Percentiles rank a stretch among this genome's conserved stretches.
Conservation (phyloP, 2,797 vertebrate species). For the Falco rusticolus region DNA sequence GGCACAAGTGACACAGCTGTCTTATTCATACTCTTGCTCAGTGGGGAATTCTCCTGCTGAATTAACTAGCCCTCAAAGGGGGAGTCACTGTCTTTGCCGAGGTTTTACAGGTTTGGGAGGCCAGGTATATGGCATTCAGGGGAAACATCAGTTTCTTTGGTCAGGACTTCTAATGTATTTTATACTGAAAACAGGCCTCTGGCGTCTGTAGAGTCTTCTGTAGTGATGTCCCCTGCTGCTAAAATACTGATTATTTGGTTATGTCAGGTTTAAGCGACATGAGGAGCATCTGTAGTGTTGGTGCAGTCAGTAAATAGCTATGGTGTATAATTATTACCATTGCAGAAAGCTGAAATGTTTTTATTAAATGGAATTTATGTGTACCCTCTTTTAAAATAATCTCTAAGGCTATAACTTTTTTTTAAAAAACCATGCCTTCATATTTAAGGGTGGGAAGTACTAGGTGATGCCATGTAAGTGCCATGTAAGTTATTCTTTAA, state of each 20-base stretch:
- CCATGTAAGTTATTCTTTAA: not conserved
- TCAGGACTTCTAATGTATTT: not conserved
- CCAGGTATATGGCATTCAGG: not conserved
- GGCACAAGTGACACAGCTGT: not conserved
- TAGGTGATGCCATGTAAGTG: not conserved
- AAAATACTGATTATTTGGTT: not conserved
- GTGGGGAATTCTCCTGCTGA: not conserved
- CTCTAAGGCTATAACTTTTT: not conserved
- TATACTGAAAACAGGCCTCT: not conserved
- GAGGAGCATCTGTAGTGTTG: not conserved
- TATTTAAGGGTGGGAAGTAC: not conserved
- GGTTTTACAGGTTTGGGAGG: not conserved
- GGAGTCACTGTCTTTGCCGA: not conserved
- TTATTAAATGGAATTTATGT: not conserved
- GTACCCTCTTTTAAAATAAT: not conserved
- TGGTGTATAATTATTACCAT: not conserved
- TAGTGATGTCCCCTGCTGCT: not conserved
- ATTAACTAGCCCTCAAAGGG: not conserved
- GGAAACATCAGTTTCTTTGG: not conserved
- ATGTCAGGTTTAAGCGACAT: not conserved
- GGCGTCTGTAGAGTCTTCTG: not conserved
- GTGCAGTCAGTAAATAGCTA: not conserved
- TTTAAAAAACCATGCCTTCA: not conserved
- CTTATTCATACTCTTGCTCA: not conserved
- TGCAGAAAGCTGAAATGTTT: not conserved